phyloP scores from a whole-genome alignment of 2,113 vertebrate genomes.

The Vombatus ursinus region DNA sequence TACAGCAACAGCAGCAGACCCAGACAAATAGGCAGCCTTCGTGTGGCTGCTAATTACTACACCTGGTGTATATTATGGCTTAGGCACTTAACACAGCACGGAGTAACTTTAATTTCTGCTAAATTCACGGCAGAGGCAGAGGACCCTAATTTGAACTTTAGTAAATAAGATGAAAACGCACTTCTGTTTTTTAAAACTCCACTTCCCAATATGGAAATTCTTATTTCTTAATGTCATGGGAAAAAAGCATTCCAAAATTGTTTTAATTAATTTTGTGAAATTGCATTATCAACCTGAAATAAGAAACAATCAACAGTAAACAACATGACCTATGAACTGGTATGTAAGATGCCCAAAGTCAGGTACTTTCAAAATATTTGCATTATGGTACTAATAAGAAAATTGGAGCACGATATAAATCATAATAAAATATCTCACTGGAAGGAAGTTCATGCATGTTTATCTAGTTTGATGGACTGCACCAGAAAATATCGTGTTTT shows the following conservation, averaged over 20 bases:
- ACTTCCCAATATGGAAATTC: conserved; percentile 18
- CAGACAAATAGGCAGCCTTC: conserved; percentile 89
- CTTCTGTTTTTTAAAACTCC: conserved; percentile 43
- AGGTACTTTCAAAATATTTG: conserved; percentile 51
- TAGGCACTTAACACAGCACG: conserved; percentile 83
- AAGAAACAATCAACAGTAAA: conserved; percentile 28
- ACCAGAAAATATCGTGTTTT: conserved; percentile 41
- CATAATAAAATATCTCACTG: conserved; percentile 44
- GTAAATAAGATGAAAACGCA: conserved; percentile 66
- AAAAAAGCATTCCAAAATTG: conserved; percentile 19
- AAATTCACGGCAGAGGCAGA: neutral
- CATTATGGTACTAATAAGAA: conserved; percentile 41
- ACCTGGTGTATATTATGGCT: conserved; percentile 91
- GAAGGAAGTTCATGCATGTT: conserved; percentile 62
- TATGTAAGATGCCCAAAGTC: conserved; percentile 37
- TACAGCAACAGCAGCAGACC: conserved; percentile 86
- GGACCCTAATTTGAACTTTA: conserved; percentile 66
- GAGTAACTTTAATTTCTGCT: conserved; percentile 79
- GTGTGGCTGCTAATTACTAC: conserved; percentile 90
- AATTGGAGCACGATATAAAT: conserved; percentile 54
- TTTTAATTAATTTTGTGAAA: conserved; percentile 49
- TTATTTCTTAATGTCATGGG: neutral
- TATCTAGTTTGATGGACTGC: conserved; percentile 49
- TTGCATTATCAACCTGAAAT: neutral
- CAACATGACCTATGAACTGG: neutral